Evolutionary conservation across 2,113 vertebrate species (phyloP).

Genomic region (Cololabis saira): DNA sequence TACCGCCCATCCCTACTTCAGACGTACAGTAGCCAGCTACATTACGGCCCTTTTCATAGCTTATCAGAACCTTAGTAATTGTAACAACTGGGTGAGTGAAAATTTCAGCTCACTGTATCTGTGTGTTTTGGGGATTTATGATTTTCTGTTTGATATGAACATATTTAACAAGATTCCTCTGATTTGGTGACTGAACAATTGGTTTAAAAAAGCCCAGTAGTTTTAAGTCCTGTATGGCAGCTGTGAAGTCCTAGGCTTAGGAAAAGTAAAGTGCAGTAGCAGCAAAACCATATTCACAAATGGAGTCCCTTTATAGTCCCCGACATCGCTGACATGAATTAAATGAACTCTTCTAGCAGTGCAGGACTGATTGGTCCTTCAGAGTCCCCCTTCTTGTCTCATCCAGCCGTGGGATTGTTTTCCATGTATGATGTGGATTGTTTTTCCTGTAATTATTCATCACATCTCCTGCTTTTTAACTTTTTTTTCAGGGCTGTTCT

Average conservation of each 20-base stretch:
- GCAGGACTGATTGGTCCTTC: constrained; percentile 43
- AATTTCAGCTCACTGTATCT: no score
- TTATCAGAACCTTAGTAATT: no score
- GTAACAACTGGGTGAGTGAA: no score
- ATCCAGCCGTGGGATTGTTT: constrained; percentile 59
- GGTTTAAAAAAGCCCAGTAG: constrained; percentile 11
- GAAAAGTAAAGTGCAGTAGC: no score
- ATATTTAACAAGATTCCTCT: not conserved
- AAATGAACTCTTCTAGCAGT: constrained; percentile 42
- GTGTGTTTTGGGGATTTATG: no score
- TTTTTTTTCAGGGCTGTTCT: not conserved
- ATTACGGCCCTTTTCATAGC: no score
- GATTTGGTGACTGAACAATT: constrained; percentile 12
- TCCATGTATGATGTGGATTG: constrained; percentile 54
- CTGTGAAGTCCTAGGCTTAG: not conserved
- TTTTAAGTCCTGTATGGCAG: not conserved
- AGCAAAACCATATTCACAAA: constrained; percentile 34
- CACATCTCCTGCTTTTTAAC: constrained; percentile 48
- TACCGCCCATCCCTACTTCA: no score
- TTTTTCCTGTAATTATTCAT: constrained; percentile 74
- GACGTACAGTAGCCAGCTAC: no score
- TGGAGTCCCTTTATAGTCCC: constrained; percentile 16
- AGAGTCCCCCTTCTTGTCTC: constrained; percentile 41
- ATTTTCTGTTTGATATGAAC: no score
- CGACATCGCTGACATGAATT: constrained; percentile 52